Evolutionary conservation across 2,113 vertebrate species (phyloP), one percentile per base, ranked within the genome.

Genomic region (Asarcornis scutulata): DNA sequence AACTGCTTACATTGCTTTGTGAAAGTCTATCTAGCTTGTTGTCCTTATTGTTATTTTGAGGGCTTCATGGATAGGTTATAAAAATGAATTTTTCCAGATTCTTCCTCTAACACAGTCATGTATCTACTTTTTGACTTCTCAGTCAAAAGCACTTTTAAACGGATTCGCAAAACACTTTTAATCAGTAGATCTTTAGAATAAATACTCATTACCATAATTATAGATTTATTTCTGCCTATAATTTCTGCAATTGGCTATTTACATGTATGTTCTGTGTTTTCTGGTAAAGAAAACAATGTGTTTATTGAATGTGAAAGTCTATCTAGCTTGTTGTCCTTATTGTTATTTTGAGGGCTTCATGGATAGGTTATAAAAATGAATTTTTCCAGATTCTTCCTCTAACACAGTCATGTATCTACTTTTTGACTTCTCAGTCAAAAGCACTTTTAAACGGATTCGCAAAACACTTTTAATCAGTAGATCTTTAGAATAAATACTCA

Each of bases 141-240:
- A 81, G 56, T 44, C 18, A 73, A 69, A 44, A 91, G 14, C 22
- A 68, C 46, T 88, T 76, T 68, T 75, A 82, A 80, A 23, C 31
- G 69, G 23, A 11, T 56, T 74, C 29, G 72, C 23, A 79, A 53
- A 83, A 38, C 17, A 68, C 36, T 74, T 27, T 76, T 64, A 83
- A 83, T 16, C 34, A 36, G 40, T 59, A 64, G 17, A 36, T 12
- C 9, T 74, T 86, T 72, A 58, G 79, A 89, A 62, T 86, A 95
- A 91, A 84, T 52, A 26, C 3, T 16, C 25, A n/a, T 86, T 74
- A 72, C 22, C 52, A 18, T 59, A 74, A 58, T 12, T 53, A 26
- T 18, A 74, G 40, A 80, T 89, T 88, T 91, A 80, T 88, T 89
- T 96, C 66, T 66, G 11, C 55, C 50, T 93, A 36, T 86, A 81